Evolutionary conservation across 1,140 invertebrate genomes (phyloP).

Genomic region (Oedothorax gibbosus): DNA sequence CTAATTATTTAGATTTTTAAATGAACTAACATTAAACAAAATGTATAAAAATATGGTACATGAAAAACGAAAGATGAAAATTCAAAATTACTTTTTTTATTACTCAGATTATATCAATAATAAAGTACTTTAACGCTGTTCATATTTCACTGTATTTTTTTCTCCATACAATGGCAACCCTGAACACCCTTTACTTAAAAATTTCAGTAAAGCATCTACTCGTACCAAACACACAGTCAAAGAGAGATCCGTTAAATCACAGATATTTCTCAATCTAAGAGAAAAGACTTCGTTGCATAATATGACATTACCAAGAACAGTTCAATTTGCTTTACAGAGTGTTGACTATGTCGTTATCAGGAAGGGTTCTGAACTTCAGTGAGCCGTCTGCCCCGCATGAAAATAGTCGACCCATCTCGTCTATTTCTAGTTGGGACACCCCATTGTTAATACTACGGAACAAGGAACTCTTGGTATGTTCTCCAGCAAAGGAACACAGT

Average conservation of each 20-base stretch:
- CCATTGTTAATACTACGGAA: slow-evolving; percentile 97
- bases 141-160: too few species aligned
- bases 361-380: slow-evolving; percentile 94
- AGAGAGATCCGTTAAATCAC: slow-evolving; percentile 55
- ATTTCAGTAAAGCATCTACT: slow-evolving; percentile 50
- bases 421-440: slow-evolving; percentile 93
- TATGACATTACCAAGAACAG: slow-evolving; percentile 9
- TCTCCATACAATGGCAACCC: too few species aligned
- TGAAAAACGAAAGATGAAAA: too few species aligned
- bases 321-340: slow-evolving; percentile 31
- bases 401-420: slow-evolving; percentile 87
- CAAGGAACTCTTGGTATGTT: slow-evolving; percentile 88
- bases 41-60: too few species aligned
- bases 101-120: too few species aligned
- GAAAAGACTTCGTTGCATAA: slow-evolving; percentile 51
- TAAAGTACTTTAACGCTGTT: too few species aligned
- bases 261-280: slow-evolving; percentile 44
- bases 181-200: neutral
- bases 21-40: too few species aligned
- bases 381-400: slow-evolving; percentile 99
- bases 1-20: too few species aligned
- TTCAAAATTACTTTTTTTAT: too few species aligned
- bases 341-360: slow-evolving; percentile 73
- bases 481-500: slow-evolving; percentile 88
- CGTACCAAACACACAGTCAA: slow-evolving; percentile 35